A percentile compares a stretch with the other conserved stretches of the same genome.
phyloP scores from a whole-genome alignment of 2,797 vertebrate genomes.

The Prionace glauca region DNA sequence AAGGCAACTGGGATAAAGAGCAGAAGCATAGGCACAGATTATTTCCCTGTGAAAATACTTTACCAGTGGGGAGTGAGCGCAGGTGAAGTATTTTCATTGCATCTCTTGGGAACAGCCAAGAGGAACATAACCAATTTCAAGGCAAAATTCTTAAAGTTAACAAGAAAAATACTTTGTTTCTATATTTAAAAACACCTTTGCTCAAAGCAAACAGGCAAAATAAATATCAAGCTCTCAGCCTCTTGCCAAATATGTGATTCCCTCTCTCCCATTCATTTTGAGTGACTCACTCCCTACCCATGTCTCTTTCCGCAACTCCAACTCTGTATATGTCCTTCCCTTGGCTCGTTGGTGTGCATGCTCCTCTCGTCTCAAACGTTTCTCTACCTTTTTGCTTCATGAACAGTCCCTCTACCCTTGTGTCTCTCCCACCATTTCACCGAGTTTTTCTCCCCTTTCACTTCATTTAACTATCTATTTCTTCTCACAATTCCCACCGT shows the following conservation, averaged over 20 bases:
- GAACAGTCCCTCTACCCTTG: not conserved
- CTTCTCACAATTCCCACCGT: not conserved
- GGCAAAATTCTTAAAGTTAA: not conserved
- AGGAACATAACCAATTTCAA: not conserved
- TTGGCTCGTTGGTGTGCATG: not conserved
- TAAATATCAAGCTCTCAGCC: not conserved
- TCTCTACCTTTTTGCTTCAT: not conserved
- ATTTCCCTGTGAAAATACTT: not conserved
- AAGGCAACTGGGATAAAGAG: not conserved
- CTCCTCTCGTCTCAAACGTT: not conserved
- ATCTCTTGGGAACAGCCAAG: not conserved
- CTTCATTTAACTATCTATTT: not conserved
- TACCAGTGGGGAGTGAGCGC: not conserved
- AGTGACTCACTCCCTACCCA: not conserved
- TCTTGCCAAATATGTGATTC: not conserved
- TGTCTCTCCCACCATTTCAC: not conserved
- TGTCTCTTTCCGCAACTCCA: not conserved
- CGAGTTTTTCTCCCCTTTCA: not conserved
- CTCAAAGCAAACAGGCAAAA: not conserved
- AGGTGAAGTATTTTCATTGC: not conserved
- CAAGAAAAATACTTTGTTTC: not conserved
- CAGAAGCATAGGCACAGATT: not conserved
- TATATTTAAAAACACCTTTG: not conserved
- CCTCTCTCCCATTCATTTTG: not conserved
- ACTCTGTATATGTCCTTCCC: not conserved